phyloP scores from a whole-genome alignment of 1,140 invertebrate genomes.

The Mactra quadrangularis region DNA sequence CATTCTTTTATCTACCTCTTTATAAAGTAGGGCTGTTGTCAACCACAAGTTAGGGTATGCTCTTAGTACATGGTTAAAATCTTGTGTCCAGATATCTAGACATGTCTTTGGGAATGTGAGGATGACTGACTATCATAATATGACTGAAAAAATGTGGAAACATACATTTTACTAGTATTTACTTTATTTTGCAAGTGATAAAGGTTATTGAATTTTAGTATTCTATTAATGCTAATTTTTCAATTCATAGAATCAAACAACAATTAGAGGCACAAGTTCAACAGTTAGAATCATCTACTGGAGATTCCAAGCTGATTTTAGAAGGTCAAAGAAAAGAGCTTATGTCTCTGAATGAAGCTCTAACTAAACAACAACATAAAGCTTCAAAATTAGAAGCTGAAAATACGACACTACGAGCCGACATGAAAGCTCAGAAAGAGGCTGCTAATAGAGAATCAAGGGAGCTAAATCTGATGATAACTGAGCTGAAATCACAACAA shows the following conservation, averaged over 20 bases:
- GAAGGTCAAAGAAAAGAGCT: slow-evolving; percentile 72
- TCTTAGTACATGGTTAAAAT: too few relatives aligned
- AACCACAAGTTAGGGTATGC: too few relatives aligned
- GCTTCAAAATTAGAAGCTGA: slow-evolving; percentile 67
- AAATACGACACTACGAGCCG: slow-evolving; percentile 68
- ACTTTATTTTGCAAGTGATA: too few relatives aligned
- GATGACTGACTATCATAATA: too few relatives aligned
- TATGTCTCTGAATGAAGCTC: slow-evolving; percentile 65
- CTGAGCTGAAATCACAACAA: slow-evolving; percentile 70
- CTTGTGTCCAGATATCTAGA: too few relatives aligned
- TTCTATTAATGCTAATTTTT: too few relatives aligned
- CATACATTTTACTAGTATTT: too few relatives aligned
- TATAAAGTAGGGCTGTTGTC: too few relatives aligned
- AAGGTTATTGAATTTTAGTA: not conserved
- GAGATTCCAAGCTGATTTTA: slow-evolving; percentile 70
- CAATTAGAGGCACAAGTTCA: slow-evolving; percentile 69
- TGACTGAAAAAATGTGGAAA: too few relatives aligned
- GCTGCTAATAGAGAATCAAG: slow-evolving; percentile 61
- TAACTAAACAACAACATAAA: slow-evolving; percentile 74
- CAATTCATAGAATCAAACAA: slow-evolving; percentile 65
- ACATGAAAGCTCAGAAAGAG: slow-evolving; percentile 69
- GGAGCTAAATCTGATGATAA: slow-evolving; percentile 73
- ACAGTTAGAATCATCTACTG: slow-evolving; percentile 55
- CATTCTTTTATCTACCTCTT: too few relatives aligned
- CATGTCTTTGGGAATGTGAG: too few relatives aligned